Evolutionary conservation across 2,113 vertebrate genomes (phyloP).

Genomic region (Jaculus jaculus): DNA sequence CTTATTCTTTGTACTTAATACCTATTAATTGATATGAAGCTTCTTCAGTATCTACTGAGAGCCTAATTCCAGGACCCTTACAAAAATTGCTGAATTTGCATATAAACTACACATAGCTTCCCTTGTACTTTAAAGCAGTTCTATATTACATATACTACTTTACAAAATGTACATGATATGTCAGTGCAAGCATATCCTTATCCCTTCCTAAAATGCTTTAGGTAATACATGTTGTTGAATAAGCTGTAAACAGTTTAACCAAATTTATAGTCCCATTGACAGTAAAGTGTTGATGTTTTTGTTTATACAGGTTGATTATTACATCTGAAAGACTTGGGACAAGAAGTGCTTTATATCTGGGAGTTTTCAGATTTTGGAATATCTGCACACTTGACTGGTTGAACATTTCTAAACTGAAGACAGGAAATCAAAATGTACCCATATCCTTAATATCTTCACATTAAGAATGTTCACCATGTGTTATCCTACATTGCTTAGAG

Average conservation of each 20-base stretch:
- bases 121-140: too few relatives aligned
- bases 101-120: not conserved
- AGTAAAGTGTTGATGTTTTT: not conserved
- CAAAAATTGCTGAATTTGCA: not conserved
- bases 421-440: not conserved
- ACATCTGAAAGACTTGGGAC: not conserved
- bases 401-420: not conserved
- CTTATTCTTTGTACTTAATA: not conserved
- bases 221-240: not conserved
- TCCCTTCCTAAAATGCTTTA: not conserved
- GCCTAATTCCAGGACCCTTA: not conserved
- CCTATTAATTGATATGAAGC: not conserved
- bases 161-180: not conserved
- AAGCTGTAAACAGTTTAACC: not conserved
- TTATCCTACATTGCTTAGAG: not conserved
- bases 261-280: not conserved
- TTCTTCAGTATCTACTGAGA: not conserved
- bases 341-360: not conserved
- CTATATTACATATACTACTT: not conserved
- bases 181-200: too few relatives aligned
- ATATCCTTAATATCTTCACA: not conserved
- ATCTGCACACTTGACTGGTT: not conserved
- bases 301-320: conserved; percentile 4
- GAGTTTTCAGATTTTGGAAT: not conserved
- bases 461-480: not conserved